Conservation (phyloP, 2,888 invertebrate genomes). For the Ferrisia virgata region DNA sequence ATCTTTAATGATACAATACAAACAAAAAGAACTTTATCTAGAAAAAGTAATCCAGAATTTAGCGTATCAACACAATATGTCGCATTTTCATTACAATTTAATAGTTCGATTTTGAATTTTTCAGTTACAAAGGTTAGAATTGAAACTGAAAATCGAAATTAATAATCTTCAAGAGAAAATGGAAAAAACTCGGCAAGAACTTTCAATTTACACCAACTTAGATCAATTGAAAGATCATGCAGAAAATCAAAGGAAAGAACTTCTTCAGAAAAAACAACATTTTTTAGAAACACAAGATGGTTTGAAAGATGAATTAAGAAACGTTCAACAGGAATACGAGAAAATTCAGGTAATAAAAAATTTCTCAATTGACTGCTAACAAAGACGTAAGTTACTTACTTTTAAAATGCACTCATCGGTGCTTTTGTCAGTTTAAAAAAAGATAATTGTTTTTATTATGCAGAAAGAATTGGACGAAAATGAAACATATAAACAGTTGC, state of each 20-base stretch:
- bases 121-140: conserved; percentile 66
- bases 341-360: conserved; percentile 56
- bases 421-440: background rate
- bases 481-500: conserved; percentile 68
- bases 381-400: background rate
- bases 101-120: background rate
- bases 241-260: conserved; percentile 58
- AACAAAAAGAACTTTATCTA: conserved; percentile 55
- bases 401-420: background rate
- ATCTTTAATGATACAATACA: conserved; percentile 61
- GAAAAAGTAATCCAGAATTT: conserved; percentile 54
- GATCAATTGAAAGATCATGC: conserved; percentile 61
- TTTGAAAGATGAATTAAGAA: conserved; percentile 55
- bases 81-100: background rate
- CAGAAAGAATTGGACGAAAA: conserved; percentile 66
- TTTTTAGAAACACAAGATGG: conserved; percentile 57
- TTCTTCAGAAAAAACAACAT: conserved; percentile 58
- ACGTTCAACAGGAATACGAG: conserved; percentile 57
- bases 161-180: conserved; percentile 56
- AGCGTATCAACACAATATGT: background rate
- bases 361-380: background rate
- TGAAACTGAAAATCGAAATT: conserved; percentile 62
- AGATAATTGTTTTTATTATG: background rate
- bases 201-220: conserved; percentile 62
- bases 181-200: conserved; percentile 61